Conservation (phyloP, 2,888 invertebrate species). For the Cantharis rufa region DNA sequence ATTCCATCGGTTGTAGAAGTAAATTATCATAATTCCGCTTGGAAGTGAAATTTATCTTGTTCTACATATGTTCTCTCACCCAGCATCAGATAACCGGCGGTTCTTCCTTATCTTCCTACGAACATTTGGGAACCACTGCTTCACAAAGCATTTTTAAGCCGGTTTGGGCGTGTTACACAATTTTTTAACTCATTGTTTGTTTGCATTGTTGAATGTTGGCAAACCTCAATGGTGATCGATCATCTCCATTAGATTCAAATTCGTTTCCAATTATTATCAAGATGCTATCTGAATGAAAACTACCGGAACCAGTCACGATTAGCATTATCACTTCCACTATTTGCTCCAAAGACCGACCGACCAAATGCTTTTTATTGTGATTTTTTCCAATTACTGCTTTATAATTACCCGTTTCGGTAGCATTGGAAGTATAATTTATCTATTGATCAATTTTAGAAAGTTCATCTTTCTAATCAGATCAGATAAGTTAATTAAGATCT, state of each 20-base stretch:
- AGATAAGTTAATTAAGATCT: background rate
- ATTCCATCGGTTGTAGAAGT: background rate
- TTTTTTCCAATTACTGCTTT: background rate
- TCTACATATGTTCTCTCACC: background rate
- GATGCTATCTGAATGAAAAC: conserved; percentile 12
- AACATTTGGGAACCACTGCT: background rate
- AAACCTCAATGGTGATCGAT: conserved; percentile 2
- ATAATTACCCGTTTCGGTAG: background rate
- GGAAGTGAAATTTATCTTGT: background rate
- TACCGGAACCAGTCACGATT: conserved; percentile 17
- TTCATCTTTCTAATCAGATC: background rate
- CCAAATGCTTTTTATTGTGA: conserved; percentile 1
- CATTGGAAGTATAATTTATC: background rate
- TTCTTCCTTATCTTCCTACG: no score
- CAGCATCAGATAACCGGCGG: no score
- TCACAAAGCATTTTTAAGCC: background rate
- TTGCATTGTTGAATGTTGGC: background rate
- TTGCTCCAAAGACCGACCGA: background rate
- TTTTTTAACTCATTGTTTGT: background rate
- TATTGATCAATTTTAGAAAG: background rate
- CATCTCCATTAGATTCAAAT: conserved; percentile 9
- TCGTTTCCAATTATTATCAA: conserved; percentile 11
- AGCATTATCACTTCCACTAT: conserved; percentile 3
- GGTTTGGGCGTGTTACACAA: background rate
- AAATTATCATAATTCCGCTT: background rate